These are phyloP conservation scores for Pocillopora damicornis DNA, from an alignment of 64 coral and sea anemone species.

Conservation along the genomic window DNA sequence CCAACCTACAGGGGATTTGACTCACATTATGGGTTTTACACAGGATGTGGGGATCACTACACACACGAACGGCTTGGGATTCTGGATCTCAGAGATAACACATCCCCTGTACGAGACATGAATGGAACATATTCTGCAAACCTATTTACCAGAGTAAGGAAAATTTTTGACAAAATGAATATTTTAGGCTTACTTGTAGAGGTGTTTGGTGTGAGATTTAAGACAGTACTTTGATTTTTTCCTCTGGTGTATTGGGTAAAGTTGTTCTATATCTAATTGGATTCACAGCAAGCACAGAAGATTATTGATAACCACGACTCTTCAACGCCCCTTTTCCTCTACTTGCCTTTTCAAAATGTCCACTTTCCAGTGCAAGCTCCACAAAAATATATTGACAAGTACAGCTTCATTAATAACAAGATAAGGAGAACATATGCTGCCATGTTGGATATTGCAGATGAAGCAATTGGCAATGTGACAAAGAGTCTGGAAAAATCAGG, in stretches of 20 bases:
- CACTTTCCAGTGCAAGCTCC: conserved; percentile 51
- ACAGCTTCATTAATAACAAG: conserved; percentile 40
- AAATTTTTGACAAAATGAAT: background rate
- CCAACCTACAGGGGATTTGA: conserved; percentile 55
- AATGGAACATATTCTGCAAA: conserved; percentile 48
- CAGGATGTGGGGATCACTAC: conserved; percentile 37
- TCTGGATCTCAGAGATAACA: conserved; percentile 48
- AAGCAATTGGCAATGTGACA: conserved; percentile 53
- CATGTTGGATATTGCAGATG: conserved; percentile 43
- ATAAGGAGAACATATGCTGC: conserved; percentile 35
- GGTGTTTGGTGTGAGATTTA: background rate
- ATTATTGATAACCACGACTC: conserved; percentile 33
- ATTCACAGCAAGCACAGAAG: conserved; percentile 32
- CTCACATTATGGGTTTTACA: conserved; percentile 45
- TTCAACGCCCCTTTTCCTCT: conserved; percentile 50
- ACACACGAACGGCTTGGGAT: conserved; percentile 45
- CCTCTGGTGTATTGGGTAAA: no score
- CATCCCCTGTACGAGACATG: conserved; percentile 17
- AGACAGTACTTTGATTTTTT: background rate
- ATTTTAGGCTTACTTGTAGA: background rate
- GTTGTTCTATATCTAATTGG: background rate
- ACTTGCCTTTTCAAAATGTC: conserved; percentile 72
- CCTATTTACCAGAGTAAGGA: conserved; percentile 46
- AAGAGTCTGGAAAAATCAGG: conserved; percentile 20
- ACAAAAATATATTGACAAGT: conserved; percentile 33